Percentiles rank a stretch among this genome's conserved stretches.
These are phyloP conservation scores for Gortyna flavago DNA, from an alignment of 2,888 invertebrate genomes.

Conservation along the genomic window DNA sequence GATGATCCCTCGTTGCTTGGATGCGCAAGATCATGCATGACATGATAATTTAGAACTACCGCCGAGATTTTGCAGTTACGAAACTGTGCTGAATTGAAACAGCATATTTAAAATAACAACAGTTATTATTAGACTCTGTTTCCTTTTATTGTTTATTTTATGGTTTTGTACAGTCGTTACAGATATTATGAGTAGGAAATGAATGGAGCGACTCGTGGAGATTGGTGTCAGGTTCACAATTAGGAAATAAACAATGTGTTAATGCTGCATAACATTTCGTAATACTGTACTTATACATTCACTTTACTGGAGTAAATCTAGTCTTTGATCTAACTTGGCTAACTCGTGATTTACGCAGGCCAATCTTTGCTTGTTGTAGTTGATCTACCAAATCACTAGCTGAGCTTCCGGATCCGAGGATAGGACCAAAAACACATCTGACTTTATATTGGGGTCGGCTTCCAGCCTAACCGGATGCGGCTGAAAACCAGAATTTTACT, in stretches of 20 bases:
- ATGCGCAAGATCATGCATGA: slow-evolving; percentile 36
- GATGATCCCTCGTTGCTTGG: slow-evolving; percentile 12
- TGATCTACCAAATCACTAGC: neutral
- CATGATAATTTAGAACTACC: slow-evolving; percentile 47
- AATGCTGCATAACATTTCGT: slow-evolving; percentile 22
- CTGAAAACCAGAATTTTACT: neutral
- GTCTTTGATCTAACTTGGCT: neutral
- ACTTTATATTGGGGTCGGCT: neutral
- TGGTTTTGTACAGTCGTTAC: slow-evolving; percentile 43
- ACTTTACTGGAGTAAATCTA: slow-evolving; percentile 1
- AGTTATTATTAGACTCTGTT: slow-evolving; percentile 45
- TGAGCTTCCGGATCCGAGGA: neutral
- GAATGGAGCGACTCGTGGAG: slow-evolving; percentile 24
- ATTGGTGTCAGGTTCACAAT: slow-evolving; percentile 48
- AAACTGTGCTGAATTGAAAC: slow-evolving; percentile 45
- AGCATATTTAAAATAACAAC: slow-evolving; percentile 55
- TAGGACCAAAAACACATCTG: neutral
- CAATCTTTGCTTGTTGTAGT: neutral
- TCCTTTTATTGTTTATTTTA: slow-evolving; percentile 62
- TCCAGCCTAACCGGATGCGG: neutral
- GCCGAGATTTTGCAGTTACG: slow-evolving; percentile 46
- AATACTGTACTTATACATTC: slow-evolving; percentile 42
- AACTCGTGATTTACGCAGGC: neutral
- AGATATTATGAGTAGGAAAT: slow-evolving; percentile 38
- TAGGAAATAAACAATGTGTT: slow-evolving; percentile 37